Base-by-base conservation (phyloP, 2,113 vertebrate species). In the Acrocephalus arundinaceus region DNA sequence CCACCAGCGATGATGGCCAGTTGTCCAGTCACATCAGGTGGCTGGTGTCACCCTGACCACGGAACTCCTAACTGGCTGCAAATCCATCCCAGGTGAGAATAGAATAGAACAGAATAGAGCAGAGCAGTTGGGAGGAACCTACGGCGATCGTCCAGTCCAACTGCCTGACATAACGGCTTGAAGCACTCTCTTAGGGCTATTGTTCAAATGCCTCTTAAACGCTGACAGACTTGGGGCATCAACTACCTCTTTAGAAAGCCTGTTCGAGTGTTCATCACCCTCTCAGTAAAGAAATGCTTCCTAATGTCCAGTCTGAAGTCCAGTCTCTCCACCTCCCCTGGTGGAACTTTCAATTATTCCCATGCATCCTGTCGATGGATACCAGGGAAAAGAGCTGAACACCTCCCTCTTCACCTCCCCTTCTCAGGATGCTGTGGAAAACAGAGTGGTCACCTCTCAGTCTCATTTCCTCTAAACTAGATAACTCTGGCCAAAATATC, bases 341-440 rank as follows among this genome's bases (percentile, higher is more conserved):
- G 2, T 4, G 6, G 35, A 72, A 9, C 18, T 89, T 80, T 70
- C 19, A 39, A 41, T 45, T 55, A 21, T 81, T 80, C 10, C 41
- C 24, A 45, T 0, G 0, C 0, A 1, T 31, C 28, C 48, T 62
- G 6, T 18, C 28, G 5, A 15, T 43, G 45, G 23, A 15, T n/a
- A 5, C 15, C 23, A 30, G 6, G 8, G 21, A 43, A 31, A 78
- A 72, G 22, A 70, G 13, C 2, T 41, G n/a, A 63, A 48, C 19
- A 46, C 7, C 19, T 71, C 14, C 4, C 8, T 54, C 27, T 62
- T 57, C 4, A 0, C 33, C 51, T 83, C 11, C 28, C 7, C 28
- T 84, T 59, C 49, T 54, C 33, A 45, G 45, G 54, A 25, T 41
- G 16, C 59, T 73, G 15, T 3, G 5, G 55, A 61, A 33, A 74